Evolutionary conservation across 2,888 invertebrate genomes (phyloP), one percentile per base, ranked within the genome.

Genomic region (Lochmaea crataegi): DNA sequence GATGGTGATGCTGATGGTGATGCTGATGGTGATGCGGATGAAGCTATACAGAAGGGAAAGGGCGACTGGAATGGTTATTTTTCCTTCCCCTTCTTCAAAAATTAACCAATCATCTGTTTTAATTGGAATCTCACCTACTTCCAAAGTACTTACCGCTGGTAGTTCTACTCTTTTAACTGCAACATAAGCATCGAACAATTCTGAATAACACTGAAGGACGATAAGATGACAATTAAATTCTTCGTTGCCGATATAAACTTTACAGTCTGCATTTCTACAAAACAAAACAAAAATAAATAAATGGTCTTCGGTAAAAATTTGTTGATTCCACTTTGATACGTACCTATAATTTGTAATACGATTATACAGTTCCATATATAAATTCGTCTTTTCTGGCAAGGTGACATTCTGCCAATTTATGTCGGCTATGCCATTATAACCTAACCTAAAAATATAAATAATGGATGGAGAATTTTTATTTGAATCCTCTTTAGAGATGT

Each of bases 191-290:
- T 92, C 91, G 80, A 93, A 93, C 78, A 90, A 91, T 38, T 88
- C 84, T 1, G 93, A 93, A 84, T 93, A 93, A 78, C 92, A 90
- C 83, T 93, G 92, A 4, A 93, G 86, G 2, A 93, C 91, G 38
- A 93, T 88, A 32, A 90, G 88, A 82, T 93, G 93, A 83, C 93
- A 93, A 76, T 91, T 90, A 80, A 92, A 93, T 81, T 91, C 91
- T 79, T 92, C 90, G 73, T 90, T 88, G 14, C 90, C 92, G 68
- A 93, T 90, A 77, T 90, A 89, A 6, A 93, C 88, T 66, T 91
- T 87, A 63, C 91, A 91, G 82, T 93, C 93, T 3, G 93, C 91
- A 81, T 92, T 92, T 82, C 92, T 92, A 85, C 26, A 82, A 83
- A 76, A 74, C 70, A 68, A 70, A 12, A 56, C 58, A 32, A 65